These are phyloP conservation scores for Dyspetes luteomarginatus DNA, from an alignment of 2,888 invertebrate species.

Conservation along the genomic window DNA sequence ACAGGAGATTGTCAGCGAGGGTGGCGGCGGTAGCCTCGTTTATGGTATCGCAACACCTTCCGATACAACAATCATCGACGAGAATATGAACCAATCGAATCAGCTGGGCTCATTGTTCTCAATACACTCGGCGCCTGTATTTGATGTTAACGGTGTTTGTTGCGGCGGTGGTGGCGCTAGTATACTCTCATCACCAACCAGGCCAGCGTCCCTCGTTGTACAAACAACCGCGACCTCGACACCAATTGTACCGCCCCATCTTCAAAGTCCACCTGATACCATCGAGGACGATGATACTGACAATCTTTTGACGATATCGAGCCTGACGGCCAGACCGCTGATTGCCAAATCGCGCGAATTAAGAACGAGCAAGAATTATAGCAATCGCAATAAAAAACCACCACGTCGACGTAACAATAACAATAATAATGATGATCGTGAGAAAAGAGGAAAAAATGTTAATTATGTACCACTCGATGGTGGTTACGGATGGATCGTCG, in stretches of 20 bases:
- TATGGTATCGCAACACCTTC: conserved; percentile 37
- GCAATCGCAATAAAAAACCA: conserved; percentile 73
- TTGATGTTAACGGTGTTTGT: conserved; percentile 75
- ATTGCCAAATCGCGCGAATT: conserved; percentile 89
- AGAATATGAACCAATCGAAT: conserved; percentile 83
- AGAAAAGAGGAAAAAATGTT: conserved; percentile 69
- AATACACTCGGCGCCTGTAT: conserved; percentile 88
- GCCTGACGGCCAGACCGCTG: conserved; percentile 89
- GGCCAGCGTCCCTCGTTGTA: conserved; percentile 84
- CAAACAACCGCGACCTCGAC: conserved; percentile 82
- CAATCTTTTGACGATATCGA: conserved; percentile 89
- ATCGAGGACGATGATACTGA: conserved; percentile 88
- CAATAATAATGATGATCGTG: conserved; percentile 31
- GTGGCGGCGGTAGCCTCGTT: conserved; percentile 71
- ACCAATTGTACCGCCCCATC: conserved; percentile 82
- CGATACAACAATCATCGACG: conserved; percentile 75
- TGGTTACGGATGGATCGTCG: conserved; percentile 91
- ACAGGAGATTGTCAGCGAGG: conserved; percentile 78
- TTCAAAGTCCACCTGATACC: conserved; percentile 83
- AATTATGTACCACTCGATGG: conserved; percentile 87
- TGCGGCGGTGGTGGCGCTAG: conserved; percentile 57
- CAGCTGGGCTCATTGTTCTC: conserved; percentile 87
- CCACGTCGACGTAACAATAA: conserved; percentile 58
- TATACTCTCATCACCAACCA: conserved; percentile 75
- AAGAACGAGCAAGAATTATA: conserved; percentile 82